Conservation (phyloP, 2,888 invertebrate genomes). For the Sclerodermus sp. region DNA sequence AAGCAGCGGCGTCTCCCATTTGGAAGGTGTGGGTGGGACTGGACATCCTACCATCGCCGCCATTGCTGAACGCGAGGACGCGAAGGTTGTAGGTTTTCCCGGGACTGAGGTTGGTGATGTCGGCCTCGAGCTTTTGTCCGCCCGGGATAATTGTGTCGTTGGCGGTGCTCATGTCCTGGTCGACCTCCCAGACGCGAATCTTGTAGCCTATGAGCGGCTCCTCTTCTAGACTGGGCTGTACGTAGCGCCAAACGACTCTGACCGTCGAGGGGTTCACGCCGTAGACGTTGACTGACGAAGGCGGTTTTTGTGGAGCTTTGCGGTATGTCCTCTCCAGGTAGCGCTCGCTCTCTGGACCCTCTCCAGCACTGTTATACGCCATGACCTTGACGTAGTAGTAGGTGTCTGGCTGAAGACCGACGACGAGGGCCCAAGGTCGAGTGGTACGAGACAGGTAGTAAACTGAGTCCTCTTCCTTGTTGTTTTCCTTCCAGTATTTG, state of each 20-base stretch:
- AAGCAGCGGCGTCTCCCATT: too few relatives aligned
- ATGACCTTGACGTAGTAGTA: slow-evolving; percentile 91
- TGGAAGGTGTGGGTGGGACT: too few relatives aligned
- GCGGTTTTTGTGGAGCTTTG: slow-evolving; percentile 92
- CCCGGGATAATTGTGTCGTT: slow-evolving; percentile 79
- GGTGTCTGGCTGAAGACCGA: slow-evolving; percentile 89
- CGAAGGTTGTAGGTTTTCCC: slow-evolving; percentile 88
- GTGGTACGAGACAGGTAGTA: slow-evolving; percentile 85
- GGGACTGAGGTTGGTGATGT: slow-evolving; percentile 72
- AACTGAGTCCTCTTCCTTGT: slow-evolving; percentile 75
- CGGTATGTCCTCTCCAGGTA: slow-evolving; percentile 84
- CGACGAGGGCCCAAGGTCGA: slow-evolving; percentile 84
- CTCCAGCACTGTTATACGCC: slow-evolving; percentile 95
- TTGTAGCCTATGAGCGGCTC: slow-evolving; percentile 94
- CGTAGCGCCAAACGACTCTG: slow-evolving; percentile 89
- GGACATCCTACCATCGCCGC: slow-evolving; percentile 96
- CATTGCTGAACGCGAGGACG: slow-evolving; percentile 90
- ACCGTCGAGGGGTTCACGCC: slow-evolving; percentile 86
- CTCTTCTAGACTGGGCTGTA: slow-evolving; percentile 85
- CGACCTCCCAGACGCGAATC: slow-evolving; percentile 91
- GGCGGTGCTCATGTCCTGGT: slow-evolving; percentile 91
- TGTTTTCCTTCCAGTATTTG: slow-evolving; percentile 85
- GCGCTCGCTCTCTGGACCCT: slow-evolving; percentile 92
- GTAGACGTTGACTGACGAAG: slow-evolving; percentile 85
- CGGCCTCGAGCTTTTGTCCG: slow-evolving; percentile 77